These are phyloP conservation scores for Proterorhinus semilunaris DNA, from an alignment of 2,113 vertebrate species.

Conservation along the genomic window DNA sequence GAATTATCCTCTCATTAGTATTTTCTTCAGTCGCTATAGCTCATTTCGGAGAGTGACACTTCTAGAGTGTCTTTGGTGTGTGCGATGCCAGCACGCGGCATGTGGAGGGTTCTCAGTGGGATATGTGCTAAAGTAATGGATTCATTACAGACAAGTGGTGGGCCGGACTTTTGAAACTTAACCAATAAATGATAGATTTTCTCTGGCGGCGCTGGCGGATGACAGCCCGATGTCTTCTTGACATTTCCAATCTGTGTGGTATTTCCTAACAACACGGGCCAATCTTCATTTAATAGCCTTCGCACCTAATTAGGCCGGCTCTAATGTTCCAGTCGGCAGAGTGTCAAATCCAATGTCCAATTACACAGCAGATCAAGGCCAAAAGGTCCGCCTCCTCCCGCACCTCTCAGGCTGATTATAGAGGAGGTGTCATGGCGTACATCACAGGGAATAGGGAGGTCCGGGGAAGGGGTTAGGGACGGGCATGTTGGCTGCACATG, in stretches of 20 bases:
- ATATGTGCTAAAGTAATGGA: constrained; percentile 36
- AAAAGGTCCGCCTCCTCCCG: constrained; percentile 73
- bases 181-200: constrained; percentile 66
- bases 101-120: constrained; percentile 6
- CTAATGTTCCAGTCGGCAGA: constrained; percentile 76
- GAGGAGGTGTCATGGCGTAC: constrained; percentile 57
- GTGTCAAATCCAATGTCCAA: constrained; percentile 78
- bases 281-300: constrained; percentile 73
- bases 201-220: constrained; percentile 31
- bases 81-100: constrained; percentile 13
- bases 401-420: constrained; percentile 68
- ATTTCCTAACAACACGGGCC: constrained; percentile 73
- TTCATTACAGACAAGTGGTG: constrained; percentile 37
- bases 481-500: constrained; percentile 19
- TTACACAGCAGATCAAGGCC: constrained; percentile 74
- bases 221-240: constrained; percentile 63
- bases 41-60: constrained; percentile 3
- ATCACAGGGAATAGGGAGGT: constrained; percentile 44
- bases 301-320: constrained; percentile 74
- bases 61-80: constrained; percentile 8
- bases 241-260: constrained; percentile 75
- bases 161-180: constrained; percentile 60
- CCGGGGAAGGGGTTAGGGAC: constrained; percentile 36
- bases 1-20: background rate
- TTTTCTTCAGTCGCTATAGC: background rate